Conservation (phyloP, 1,140 invertebrate genomes). For the Pseudomyrmex dendroicus region DNA sequence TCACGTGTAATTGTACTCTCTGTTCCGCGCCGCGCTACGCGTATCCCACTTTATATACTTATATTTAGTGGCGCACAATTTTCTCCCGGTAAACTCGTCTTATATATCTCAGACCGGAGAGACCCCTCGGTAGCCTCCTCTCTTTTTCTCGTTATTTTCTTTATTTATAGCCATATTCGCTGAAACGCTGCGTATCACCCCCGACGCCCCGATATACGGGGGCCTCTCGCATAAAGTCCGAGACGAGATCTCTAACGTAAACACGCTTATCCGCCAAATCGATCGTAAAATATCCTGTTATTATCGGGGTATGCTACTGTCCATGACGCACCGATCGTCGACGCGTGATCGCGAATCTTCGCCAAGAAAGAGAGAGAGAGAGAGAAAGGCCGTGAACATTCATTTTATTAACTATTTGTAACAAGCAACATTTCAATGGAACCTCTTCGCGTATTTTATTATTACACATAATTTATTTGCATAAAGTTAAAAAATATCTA, state of each 20-base stretch:
- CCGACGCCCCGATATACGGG: conserved; percentile 36
- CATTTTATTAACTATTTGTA: conserved; percentile 18
- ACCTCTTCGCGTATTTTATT: background rate
- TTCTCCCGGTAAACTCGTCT: conserved; percentile 43
- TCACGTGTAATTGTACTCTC: conserved; percentile 70
- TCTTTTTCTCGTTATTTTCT: conserved; percentile 44
- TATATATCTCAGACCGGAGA: conserved; percentile 19
- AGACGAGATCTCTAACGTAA: conserved; percentile 58
- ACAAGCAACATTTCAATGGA: background rate
- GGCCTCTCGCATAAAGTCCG: conserved; percentile 36
- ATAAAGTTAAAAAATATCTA: too few species aligned
- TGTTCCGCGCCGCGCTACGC: conserved; percentile 52
- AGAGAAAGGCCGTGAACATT: conserved; percentile 21
- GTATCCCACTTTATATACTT: conserved; percentile 46
- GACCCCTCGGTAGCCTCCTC: conserved; percentile 25
- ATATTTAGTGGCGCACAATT: conserved; percentile 64
- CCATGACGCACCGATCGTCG: conserved; percentile 32
- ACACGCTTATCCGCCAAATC: conserved; percentile 58
- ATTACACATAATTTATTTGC: background rate
- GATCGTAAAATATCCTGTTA: conserved; percentile 60
- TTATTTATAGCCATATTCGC: conserved; percentile 58
- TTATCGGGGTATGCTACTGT: conserved; percentile 54
- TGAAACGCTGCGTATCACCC: conserved; percentile 54
- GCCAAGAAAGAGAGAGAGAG: background rate
- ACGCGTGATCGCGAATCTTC: conserved; percentile 52